phyloP scores from a whole-genome alignment of 2,888 invertebrate species.

The Athalia circularis region DNA sequence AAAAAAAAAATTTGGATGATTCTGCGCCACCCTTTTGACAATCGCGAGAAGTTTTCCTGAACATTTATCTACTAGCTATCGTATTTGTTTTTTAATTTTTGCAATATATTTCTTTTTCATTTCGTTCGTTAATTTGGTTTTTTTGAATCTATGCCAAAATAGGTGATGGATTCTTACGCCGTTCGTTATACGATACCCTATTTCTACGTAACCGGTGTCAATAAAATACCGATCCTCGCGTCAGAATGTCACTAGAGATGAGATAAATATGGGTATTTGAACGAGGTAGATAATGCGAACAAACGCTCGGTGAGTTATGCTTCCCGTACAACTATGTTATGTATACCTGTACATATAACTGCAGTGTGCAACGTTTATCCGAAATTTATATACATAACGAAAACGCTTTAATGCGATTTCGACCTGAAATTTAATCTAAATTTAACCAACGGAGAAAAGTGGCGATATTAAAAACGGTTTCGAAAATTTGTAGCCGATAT shows the following conservation, averaged over 20 bases:
- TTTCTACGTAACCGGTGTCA: conserved; percentile 54
- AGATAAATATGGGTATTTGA: conserved; percentile 71
- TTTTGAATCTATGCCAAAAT: conserved; percentile 13
- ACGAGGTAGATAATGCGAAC: conserved; percentile 70
- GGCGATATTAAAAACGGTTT: neutral
- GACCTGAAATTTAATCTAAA: conserved; percentile 4
- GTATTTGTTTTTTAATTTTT: neutral
- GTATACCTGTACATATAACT: conserved; percentile 50
- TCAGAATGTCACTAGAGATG: conserved; percentile 63
- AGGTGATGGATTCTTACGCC: neutral
- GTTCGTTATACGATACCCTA: conserved; percentile 25
- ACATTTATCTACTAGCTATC: too few species aligned
- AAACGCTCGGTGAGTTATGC: conserved; percentile 70
- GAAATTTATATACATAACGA: too few species aligned
- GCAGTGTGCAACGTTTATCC: too few species aligned
- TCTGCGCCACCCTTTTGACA: too few species aligned
- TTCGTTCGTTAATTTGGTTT: neutral
- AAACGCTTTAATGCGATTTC: too few species aligned
- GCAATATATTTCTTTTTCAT: conserved; percentile 6
- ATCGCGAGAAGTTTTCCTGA: too few species aligned
- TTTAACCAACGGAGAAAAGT: neutral
- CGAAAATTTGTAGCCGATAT: neutral
- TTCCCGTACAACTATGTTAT: conserved; percentile 56
- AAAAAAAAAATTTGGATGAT: too few species aligned
- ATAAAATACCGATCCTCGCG: conserved; percentile 66